Conservation (phyloP, 2,888 invertebrate genomes). For the Phyto melanocephala region DNA sequence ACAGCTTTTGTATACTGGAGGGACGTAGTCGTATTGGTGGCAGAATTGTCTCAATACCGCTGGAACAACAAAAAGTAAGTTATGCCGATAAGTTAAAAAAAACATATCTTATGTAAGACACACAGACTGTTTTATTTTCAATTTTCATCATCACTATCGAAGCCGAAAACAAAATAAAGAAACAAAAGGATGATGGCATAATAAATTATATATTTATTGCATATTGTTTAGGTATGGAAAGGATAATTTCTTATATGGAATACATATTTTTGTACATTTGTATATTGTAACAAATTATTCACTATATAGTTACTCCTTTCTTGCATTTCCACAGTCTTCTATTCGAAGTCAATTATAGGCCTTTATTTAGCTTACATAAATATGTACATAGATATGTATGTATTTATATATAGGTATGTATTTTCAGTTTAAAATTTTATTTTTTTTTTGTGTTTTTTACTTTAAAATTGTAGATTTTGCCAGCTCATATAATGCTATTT, state of each 20-base stretch:
- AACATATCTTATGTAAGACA: constrained; percentile 55
- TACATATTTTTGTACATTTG: background rate
- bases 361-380: no score
- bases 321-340: background rate
- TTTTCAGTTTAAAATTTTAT: background rate
- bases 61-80: constrained; percentile 81
- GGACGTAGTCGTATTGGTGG: constrained; percentile 90
- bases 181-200: constrained; percentile 7
- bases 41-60: constrained; percentile 87
- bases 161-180: background rate
- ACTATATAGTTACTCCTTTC: no score
- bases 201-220: background rate
- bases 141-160: background rate
- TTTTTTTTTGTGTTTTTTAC: background rate
- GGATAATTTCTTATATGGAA: background rate
- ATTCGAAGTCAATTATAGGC: background rate
- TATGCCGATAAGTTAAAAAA: background rate
- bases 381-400: no score
- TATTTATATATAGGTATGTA: no score
- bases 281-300: no score
- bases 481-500: constrained; percentile 44
- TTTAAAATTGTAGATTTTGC: background rate
- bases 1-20: constrained; percentile 89
- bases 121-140: background rate
- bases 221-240: background rate